phyloP scores from a whole-genome alignment of 2,888 invertebrate genomes.

The Diplolepis rosae region DNA sequence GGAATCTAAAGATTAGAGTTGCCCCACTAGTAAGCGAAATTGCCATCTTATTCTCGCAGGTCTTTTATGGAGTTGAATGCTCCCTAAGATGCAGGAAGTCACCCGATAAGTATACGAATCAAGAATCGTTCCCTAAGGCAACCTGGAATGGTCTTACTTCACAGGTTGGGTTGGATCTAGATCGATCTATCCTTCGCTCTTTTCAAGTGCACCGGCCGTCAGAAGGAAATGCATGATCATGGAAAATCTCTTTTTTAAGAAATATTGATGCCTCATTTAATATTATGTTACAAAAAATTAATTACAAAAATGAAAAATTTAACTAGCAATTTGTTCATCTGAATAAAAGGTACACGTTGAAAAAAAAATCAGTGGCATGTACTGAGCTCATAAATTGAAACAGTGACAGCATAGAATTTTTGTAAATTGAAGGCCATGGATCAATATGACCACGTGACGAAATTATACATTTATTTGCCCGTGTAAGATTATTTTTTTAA shows the following conservation, averaged over 20 bases:
- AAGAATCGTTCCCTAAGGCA: constrained; percentile 25
- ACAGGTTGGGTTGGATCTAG: constrained; percentile 1
- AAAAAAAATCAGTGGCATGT: too few species aligned
- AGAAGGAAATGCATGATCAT: not conserved
- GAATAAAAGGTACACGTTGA: too few species aligned
- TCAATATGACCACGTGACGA: too few species aligned
- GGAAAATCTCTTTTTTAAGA: not conserved
- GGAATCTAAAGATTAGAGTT: constrained; percentile 30
- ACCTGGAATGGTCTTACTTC: not conserved
- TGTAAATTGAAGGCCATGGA: too few species aligned
- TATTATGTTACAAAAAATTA: too few species aligned
- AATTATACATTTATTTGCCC: too few species aligned
- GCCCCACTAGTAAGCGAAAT: constrained; percentile 28
- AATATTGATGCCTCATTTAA: too few species aligned
- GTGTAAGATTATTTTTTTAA: too few species aligned
- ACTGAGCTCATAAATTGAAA: too few species aligned
- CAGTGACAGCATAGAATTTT: too few species aligned
- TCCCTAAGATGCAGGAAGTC: constrained; percentile 28
- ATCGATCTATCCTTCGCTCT: constrained; percentile 1
- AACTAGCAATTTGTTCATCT: too few species aligned
- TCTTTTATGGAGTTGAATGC: constrained; percentile 30
- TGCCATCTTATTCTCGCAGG: constrained; percentile 20
- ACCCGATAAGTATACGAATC: constrained; percentile 27
- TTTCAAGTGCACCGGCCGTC: not conserved
- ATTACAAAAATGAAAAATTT: too few species aligned